Percentiles rank a stretch among this genome's conserved stretches.
Conservation (phyloP, 2,888 invertebrate genomes). For the Marronus borbonicus region DNA sequence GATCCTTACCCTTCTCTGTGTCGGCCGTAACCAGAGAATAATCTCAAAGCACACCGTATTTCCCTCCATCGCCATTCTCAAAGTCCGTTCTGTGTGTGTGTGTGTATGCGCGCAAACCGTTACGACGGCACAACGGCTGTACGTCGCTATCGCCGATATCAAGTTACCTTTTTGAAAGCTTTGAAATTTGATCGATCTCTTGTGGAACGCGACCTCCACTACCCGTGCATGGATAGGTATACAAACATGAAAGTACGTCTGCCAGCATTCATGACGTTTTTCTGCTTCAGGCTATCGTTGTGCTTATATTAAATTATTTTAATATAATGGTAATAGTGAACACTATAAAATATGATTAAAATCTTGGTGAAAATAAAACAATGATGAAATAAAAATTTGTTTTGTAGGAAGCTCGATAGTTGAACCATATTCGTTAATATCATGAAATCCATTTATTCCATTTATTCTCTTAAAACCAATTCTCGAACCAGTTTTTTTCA, state of each 20-base stretch:
- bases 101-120: background rate
- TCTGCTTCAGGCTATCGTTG: no score
- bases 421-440: no score
- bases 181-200: slow-evolving; percentile 44
- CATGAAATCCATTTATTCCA: no score
- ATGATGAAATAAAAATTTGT: no score
- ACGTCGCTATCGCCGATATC: slow-evolving; percentile 19
- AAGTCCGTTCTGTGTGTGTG: background rate
- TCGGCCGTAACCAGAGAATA: slow-evolving; percentile 27
- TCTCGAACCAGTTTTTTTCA: no score
- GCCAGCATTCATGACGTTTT: background rate
- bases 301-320: no score
- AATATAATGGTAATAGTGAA: no score
- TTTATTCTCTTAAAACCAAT: no score
- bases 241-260: background rate
- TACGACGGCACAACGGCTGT: background rate
- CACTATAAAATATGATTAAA: no score
- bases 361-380: no score
- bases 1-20: slow-evolving; percentile 11
- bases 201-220: background rate
- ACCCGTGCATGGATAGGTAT: background rate
- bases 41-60: slow-evolving; percentile 25
- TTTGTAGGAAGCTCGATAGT: no score
- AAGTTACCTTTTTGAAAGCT: slow-evolving; percentile 36
- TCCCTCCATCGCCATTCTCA: slow-evolving; percentile 1